These are phyloP conservation scores for Pycnomerus fuliginosus DNA, from an alignment of 2,888 invertebrate species.

Conservation along the genomic window DNA sequence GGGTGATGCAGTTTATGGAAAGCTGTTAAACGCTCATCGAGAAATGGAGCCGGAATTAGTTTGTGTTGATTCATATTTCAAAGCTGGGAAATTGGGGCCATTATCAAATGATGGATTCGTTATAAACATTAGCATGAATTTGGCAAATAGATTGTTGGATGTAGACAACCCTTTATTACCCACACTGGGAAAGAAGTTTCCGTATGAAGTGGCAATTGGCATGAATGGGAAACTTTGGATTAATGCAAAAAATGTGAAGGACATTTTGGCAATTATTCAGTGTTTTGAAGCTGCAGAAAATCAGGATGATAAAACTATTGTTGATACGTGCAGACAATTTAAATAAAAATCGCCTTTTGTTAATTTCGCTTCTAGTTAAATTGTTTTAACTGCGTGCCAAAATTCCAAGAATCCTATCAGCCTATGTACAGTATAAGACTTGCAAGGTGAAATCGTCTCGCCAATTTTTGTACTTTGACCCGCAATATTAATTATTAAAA, in stretches of 20 bases:
- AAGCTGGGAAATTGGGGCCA: constrained; percentile 77
- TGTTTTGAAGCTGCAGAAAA: constrained; percentile 73
- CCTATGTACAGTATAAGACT: no score
- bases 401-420: no score
- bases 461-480: no score
- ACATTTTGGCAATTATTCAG: constrained; percentile 80
- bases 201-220: constrained; percentile 88
- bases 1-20: constrained; percentile 76
- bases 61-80: constrained; percentile 86
- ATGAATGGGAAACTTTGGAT: constrained; percentile 96
- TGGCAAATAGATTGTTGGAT: constrained; percentile 71
- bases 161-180: constrained; percentile 72
- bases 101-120: constrained; percentile 73
- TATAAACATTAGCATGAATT: constrained; percentile 70
- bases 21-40: constrained; percentile 78
- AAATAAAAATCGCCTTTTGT: no score
- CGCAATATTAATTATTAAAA: no score
- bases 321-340: constrained; percentile 32
- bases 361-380: no score
- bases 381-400: no score
- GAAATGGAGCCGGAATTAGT: constrained; percentile 93
- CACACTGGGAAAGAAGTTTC: constrained; percentile 72
- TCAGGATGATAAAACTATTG: constrained; percentile 57
- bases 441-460: no score
- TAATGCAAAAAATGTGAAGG: constrained; percentile 66